These are phyloP conservation scores for Eustalomyia histrio DNA, from an alignment of 2,888 invertebrate genomes.

Conservation along the genomic window DNA sequence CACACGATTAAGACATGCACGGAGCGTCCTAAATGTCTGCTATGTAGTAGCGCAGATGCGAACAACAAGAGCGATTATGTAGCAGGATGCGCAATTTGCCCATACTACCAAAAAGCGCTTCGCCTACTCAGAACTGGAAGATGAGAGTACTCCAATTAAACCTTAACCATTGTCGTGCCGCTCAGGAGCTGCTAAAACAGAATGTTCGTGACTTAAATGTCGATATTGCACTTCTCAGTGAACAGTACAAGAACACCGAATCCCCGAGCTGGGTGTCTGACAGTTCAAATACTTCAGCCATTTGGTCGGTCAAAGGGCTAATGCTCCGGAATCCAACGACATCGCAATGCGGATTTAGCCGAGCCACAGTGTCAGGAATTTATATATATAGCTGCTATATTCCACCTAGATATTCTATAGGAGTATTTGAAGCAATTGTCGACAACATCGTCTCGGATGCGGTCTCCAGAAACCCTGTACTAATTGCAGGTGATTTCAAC, in stretches of 20 bases:
- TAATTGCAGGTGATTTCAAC: not conserved
- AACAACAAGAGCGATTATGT: not conserved
- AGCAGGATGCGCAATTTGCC: not conserved
- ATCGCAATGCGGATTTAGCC: not conserved
- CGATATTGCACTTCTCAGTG: not conserved
- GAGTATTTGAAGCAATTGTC: not conserved
- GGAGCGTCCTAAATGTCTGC: not conserved
- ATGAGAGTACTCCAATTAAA: not conserved
- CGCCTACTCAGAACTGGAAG: not conserved
- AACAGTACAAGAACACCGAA: not conserved
- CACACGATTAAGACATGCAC: not conserved
- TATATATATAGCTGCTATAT: not conserved
- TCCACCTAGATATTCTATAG: not conserved
- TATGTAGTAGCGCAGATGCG: not conserved
- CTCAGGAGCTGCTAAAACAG: not conserved
- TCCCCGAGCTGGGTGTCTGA: not conserved
- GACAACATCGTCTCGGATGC: not conserved
- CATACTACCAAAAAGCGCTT: not conserved
- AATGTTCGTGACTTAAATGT: conserved; percentile 1
- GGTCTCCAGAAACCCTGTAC: not conserved
- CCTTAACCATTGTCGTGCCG: not conserved
- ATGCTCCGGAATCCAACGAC: not conserved
- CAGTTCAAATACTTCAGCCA: not conserved
- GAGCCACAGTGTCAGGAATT: not conserved
- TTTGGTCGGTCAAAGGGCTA: not conserved